These are phyloP conservation scores for Cephalophus harveyi DNA, from an alignment of 2,113 vertebrate species.

Conservation along the genomic window DNA sequence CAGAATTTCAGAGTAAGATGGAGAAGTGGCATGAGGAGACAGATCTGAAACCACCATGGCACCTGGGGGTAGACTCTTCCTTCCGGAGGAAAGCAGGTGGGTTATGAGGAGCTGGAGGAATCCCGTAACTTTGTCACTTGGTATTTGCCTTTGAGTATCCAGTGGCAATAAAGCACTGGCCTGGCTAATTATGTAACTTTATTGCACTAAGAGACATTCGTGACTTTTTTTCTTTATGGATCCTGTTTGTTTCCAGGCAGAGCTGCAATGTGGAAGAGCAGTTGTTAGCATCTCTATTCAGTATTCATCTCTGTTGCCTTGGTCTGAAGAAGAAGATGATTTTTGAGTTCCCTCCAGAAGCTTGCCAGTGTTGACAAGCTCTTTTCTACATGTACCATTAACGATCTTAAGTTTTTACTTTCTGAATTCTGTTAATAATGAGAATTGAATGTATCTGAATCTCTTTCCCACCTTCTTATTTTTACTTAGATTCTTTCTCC, in stretches of 20 bases:
- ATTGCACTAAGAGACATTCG: neutral
- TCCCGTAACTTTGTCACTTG: neutral
- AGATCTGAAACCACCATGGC: conserved; percentile 61
- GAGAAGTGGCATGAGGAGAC: conserved; percentile 79
- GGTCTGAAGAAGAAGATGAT: neutral
- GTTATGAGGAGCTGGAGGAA: neutral
- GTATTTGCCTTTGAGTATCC: neutral
- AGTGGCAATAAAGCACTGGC: neutral
- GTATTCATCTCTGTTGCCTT: neutral
- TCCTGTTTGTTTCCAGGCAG: neutral
- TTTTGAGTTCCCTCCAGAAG: neutral
- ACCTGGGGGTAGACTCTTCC: conserved; percentile 76
- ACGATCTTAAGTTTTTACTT: neutral
- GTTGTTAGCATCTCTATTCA: neutral
- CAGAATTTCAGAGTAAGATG: conserved; percentile 88
- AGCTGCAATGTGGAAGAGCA: neutral
- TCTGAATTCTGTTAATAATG: neutral
- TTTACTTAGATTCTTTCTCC: conserved; percentile 67
- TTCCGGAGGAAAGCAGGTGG: conserved; percentile 80
- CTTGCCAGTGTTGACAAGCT: neutral
- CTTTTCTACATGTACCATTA: neutral
- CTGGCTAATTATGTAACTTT: neutral
- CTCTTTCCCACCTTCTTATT: conserved; percentile 30
- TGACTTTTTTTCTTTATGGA: neutral
- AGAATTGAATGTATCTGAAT: neutral